Evolutionary conservation across 2,797 vertebrate genomes (phyloP).

Genomic region (Sylvia borin): DNA sequence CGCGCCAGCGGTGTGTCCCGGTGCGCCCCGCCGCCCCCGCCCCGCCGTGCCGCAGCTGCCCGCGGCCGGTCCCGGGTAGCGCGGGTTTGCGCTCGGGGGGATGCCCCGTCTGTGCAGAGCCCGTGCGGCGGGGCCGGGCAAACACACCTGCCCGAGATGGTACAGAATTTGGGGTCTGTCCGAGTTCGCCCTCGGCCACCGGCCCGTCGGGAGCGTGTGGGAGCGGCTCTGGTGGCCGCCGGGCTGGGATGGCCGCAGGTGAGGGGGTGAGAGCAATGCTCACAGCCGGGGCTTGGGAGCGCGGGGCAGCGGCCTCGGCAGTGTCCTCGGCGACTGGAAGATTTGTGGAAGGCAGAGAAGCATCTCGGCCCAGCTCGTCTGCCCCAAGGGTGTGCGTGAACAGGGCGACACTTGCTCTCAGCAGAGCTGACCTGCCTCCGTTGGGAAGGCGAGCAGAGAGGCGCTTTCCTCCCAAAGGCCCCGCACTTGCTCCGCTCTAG

Average conservation of each 20-base stretch:
- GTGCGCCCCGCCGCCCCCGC: no score
- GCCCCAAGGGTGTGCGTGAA: not conserved
- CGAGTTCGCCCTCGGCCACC: not conserved
- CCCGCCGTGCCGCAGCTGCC: not conserved
- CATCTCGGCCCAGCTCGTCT: accelerated
- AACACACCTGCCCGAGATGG: no score
- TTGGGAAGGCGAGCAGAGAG: not conserved
- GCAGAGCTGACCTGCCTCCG: not conserved
- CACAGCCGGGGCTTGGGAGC: accelerated
- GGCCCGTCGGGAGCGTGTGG: not conserved
- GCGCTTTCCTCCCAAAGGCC: not conserved
- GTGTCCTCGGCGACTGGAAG: not conserved
- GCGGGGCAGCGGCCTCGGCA: not conserved
- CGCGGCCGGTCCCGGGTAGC: no score
- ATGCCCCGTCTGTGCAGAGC: not conserved
- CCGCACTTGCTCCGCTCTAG: accelerated
- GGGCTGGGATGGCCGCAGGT: not conserved
- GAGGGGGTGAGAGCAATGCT: not conserved
- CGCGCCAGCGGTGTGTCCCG: no score
- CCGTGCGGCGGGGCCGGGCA: not conserved
- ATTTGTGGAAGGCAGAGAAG: not conserved
- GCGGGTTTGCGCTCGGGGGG: not conserved
- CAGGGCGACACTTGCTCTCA: not conserved
- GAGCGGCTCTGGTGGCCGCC: not conserved
- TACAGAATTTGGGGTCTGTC: accelerated